Evolutionary conservation across 2,113 vertebrate genomes (phyloP), one percentile per base, ranked within the genome.

Genomic region (Aphelocoma coerulescens): DNA sequence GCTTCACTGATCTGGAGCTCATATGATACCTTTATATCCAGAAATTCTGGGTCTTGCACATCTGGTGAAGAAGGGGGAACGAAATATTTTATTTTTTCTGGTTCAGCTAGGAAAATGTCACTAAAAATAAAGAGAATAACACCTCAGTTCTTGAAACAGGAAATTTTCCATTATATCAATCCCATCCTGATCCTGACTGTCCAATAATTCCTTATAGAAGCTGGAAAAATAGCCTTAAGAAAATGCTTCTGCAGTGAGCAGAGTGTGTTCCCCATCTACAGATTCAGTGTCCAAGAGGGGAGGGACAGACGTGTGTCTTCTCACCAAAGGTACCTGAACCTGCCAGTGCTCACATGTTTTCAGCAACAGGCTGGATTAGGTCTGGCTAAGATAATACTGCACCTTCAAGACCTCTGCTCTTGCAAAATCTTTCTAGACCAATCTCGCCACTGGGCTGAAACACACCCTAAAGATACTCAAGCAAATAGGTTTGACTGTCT

Each of bases 11-110:
- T 96, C 46, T 20, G 4, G 78, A 91, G 90, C 75, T 96, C 90
- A 91, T 80, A 86, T 77, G 75, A 94, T 96, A 95, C 87, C 84
- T 94, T 88, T 85, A 76, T 66, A 81, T 85, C 58, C 80, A 92
- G 73, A 95, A 94, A 74, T 88, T 73, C 46, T 88, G 46, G 9
- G 37, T 59, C 85, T 92, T 74, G 10, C 37, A 90, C 85, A 93
- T 96, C 81, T 96, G 93, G n/a, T 85, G 71, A 88, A 94, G 63
- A 85, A 96, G 51, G 41, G 76, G 66, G 49, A 91, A 68, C 67
- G 19, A 73, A 85, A 43, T 94, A 83, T 83, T 96, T 95, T 85
- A 69, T 91, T 95, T 94, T 95, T 88, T 30, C 71, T 66, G 15
- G 22, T 96, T 80, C 75, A 35, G 15, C 16, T 95, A 71, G 73